These are phyloP conservation scores for Amniataba percoides DNA, from an alignment of 2,797 vertebrate species.

Conservation along the genomic window DNA sequence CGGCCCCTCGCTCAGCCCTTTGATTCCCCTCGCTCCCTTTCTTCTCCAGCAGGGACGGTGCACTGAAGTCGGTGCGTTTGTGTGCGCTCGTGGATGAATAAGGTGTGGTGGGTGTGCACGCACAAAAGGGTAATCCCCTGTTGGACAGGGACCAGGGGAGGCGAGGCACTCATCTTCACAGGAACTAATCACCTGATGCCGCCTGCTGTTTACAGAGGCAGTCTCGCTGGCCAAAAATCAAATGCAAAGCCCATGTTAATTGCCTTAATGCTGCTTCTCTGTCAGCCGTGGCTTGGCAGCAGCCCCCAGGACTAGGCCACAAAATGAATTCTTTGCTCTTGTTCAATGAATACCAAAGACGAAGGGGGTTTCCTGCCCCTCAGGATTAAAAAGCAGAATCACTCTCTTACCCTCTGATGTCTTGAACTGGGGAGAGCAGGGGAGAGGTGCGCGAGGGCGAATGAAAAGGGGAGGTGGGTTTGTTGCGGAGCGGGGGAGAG, in stretches of 20 bases:
- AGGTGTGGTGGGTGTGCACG: slow-evolving; percentile 45
- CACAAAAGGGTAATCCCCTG: slow-evolving; percentile 72
- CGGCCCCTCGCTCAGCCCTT: slow-evolving; percentile 4
- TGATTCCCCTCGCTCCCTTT: slow-evolving; percentile 15
- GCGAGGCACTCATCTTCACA: slow-evolving; percentile 75
- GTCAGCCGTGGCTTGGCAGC: slow-evolving; percentile 72
- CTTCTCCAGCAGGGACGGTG: slow-evolving; percentile 20
- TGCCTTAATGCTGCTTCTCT: slow-evolving; percentile 77
- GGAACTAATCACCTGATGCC: slow-evolving; percentile 76
- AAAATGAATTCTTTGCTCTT: slow-evolving; percentile 56
- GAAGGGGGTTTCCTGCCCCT: slow-evolving; percentile 34
- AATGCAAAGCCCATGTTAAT: slow-evolving; percentile 83
- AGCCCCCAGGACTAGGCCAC: slow-evolving; percentile 35
- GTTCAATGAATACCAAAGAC: slow-evolving; percentile 57
- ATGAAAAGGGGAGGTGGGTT: slow-evolving; percentile 43
- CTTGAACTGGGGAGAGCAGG: slow-evolving; percentile 31
- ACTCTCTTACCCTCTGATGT: slow-evolving; percentile 36
- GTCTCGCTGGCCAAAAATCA: slow-evolving; percentile 75
- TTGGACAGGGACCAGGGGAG: slow-evolving; percentile 74
- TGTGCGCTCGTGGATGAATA: slow-evolving; percentile 39
- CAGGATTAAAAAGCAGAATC: slow-evolving; percentile 34
- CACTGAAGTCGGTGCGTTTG: slow-evolving; percentile 14
- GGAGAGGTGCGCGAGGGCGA: slow-evolving; percentile 10
- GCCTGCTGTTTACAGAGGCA: slow-evolving; percentile 75
- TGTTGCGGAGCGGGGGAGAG: slow-evolving; percentile 10